These are phyloP conservation scores for Aquatica leii DNA, from an alignment of 2,888 invertebrate genomes.

Conservation along the genomic window DNA sequence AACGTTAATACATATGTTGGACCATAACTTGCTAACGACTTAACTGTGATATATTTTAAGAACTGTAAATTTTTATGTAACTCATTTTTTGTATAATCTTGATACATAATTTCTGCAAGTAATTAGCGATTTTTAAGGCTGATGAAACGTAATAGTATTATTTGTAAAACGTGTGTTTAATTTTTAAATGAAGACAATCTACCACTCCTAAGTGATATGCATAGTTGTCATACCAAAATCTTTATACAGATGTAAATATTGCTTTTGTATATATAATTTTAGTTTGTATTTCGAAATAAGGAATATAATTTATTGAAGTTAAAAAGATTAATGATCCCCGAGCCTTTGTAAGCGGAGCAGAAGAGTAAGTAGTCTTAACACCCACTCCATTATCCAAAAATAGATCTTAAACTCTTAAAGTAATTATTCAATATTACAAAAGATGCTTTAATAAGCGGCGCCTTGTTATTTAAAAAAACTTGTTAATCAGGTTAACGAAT, in stretches of 20 bases:
- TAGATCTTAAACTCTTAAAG: not conserved
- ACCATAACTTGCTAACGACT: constrained; percentile 49
- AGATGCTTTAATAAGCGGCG: not conserved
- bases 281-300: constrained; percentile 30
- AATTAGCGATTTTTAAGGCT: constrained; percentile 30
- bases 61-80: constrained; percentile 8
- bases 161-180: constrained; percentile 14
- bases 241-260: constrained; percentile 30
- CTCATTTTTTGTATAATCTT: not conserved
- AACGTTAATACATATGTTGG: constrained; percentile 55
- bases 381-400: constrained; percentile 6
- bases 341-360: not conserved
- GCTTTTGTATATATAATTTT: constrained; percentile 33
- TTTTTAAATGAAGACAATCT: constrained; percentile 33
- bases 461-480: not conserved
- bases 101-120: constrained; percentile 15
- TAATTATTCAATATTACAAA: constrained; percentile 10
- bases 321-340: not conserved
- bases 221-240: constrained; percentile 28
- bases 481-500: no score
- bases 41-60: constrained; percentile 53
- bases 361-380: not conserved
- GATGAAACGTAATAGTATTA: constrained; percentile 30
- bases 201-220: constrained; percentile 24
- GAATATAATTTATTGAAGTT: constrained; percentile 32